Base-by-base conservation (phyloP, 2,797 vertebrate species). In the Poeciliopsis infans region DNA sequence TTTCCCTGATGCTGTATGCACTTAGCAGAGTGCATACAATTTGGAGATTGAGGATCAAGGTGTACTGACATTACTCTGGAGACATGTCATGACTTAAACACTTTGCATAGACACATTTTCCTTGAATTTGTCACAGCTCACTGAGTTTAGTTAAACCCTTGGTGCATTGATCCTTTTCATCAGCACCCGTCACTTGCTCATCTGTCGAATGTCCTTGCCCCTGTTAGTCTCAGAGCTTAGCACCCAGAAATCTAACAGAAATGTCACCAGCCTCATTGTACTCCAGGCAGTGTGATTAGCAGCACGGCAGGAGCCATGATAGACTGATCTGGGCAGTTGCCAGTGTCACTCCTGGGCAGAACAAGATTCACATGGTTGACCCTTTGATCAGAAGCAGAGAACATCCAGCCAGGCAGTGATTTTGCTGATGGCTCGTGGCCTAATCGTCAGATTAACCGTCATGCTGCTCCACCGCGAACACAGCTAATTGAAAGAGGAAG, bases 361-460 rank as follows among this genome's bases (percentile, higher is more conserved):
- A 75, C 33, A 39, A 80, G 86, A 89, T 88, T 78, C 85, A 23
- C 83, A 49, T 80, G n/a, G 86, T 80, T 88, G 87, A 90, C 91
- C 87, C 84, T 90, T 84, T 92, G 88, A 91, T 91, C 80, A 75
- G 82, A 78, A 83, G 68, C 51, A n/a, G 75, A 77, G 83, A 87
- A 51, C 23, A 51, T 77, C 86, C 87, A 83, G 83, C 86, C 88
- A 87, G 89, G 82, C 82, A 69, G 59, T 91, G 86, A 91, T 81
- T 87, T 80, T 49, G 72, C 59, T 80, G 85, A 89, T 92, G 92
- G 92, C 88, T 59, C 68, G 7, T 16, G 10, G 86, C 91, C 91
- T 93, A 93, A 94, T 94, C 91, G 87, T 75, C 61, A 87, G 91
- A 94, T 94, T 93, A 93, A 86, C 84, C 85, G 70, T 92, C 89